Conservation (phyloP, 2,797 vertebrate species). For the Nasua narica region DNA sequence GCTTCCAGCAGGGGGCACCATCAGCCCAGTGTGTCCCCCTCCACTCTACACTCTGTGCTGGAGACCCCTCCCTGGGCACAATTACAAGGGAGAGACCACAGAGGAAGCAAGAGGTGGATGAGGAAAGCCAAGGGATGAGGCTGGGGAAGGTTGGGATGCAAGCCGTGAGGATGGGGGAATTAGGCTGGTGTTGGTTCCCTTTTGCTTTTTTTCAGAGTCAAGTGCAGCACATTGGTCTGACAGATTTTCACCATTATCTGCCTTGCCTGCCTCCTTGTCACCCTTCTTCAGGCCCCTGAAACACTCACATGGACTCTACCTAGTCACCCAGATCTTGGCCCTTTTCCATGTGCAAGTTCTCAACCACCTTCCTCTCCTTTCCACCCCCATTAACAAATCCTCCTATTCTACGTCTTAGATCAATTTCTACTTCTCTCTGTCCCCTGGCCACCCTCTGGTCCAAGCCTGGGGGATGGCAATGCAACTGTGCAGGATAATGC, state of each 20-base stretch:
- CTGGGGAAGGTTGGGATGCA: neutral
- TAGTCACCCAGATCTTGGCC: neutral
- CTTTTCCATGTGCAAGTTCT: neutral
- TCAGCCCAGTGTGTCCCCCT: neutral
- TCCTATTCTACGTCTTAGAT: neutral
- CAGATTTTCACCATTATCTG: neutral
- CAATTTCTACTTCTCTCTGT: neutral
- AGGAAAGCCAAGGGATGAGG: neutral
- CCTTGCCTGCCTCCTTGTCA: neutral
- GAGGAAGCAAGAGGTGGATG: neutral
- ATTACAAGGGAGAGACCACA: neutral
- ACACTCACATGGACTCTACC: neutral
- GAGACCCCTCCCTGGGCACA: neutral
- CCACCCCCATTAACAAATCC: neutral
- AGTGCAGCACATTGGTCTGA: neutral
- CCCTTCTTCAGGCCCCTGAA: neutral
- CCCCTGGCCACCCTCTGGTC: neutral
- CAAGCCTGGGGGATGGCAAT: neutral
- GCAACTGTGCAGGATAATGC: neutral
- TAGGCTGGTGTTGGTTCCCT: neutral
- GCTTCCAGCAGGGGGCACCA: constrained; percentile 53
- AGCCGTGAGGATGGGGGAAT: neutral
- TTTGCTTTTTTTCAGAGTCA: neutral
- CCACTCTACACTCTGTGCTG: too few species aligned
- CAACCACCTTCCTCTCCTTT: neutral